These are phyloP conservation scores for Laticauda colubrina DNA, from an alignment of 2,113 vertebrate genomes.

Conservation along the genomic window DNA sequence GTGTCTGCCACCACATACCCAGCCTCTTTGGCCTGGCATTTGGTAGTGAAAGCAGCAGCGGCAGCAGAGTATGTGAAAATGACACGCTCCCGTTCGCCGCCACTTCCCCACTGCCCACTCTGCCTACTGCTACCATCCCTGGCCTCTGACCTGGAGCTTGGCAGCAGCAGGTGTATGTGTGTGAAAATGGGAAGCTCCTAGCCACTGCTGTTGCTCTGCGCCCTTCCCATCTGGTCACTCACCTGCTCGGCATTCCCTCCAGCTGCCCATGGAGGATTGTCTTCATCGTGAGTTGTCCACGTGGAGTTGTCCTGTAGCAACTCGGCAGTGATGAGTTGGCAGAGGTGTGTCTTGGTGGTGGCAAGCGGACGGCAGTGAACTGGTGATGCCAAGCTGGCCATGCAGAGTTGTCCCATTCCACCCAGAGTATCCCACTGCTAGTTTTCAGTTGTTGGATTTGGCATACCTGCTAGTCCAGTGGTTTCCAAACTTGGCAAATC, in stretches of 20 bases:
- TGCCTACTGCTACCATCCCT: background rate
- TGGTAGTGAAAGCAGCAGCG: background rate
- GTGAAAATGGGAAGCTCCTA: background rate
- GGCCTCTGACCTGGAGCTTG: background rate
- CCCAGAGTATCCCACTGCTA: background rate
- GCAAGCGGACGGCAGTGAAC: background rate
- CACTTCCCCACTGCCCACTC: background rate
- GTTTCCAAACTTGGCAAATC: background rate
- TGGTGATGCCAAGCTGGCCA: background rate
- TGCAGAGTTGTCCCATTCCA: background rate
- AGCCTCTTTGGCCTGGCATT: background rate
- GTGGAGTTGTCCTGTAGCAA: background rate
- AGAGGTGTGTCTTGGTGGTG: background rate
- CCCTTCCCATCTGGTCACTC: background rate
- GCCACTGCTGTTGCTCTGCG: background rate
- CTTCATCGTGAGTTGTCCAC: background rate
- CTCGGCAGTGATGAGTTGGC: background rate
- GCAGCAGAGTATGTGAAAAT: background rate
- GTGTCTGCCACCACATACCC: too few relatives aligned
- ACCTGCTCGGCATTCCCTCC: background rate
- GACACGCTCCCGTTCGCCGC: accelerated
- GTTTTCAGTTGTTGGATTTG: background rate
- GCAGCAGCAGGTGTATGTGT: background rate
- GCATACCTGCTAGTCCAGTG: too few relatives aligned
- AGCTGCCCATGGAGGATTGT: background rate